These are phyloP conservation scores for Jordanella pulchra DNA, from an alignment of 2,797 vertebrate species.

Conservation along the genomic window DNA sequence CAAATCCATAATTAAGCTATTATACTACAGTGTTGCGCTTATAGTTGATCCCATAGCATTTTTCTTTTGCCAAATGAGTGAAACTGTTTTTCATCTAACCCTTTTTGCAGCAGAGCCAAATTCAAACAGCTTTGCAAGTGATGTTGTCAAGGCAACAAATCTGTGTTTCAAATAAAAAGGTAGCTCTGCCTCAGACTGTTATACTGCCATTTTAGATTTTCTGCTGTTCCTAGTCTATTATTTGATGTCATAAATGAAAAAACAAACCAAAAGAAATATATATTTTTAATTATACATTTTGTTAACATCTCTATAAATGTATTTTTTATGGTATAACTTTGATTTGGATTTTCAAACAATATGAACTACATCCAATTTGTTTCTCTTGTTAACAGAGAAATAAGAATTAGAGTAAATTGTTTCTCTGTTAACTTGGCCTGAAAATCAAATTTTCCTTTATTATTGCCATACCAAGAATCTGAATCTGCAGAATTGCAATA, in stretches of 20 bases:
- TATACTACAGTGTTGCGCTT: neutral
- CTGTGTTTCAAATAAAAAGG: conserved; percentile 12
- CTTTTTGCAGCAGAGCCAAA: conserved; percentile 12
- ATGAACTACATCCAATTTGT: neutral
- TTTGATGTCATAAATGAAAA: neutral
- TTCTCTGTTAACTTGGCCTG: neutral
- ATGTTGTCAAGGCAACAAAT: conserved; percentile 27
- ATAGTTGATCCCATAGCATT: neutral
- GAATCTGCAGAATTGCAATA: conserved; percentile 32
- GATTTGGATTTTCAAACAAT: neutral
- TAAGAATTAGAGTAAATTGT: neutral
- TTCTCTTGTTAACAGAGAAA: neutral
- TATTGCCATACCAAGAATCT: neutral
- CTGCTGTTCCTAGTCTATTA: neutral
- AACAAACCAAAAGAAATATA: neutral
- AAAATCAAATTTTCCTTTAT: neutral
- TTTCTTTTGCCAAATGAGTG: conserved; percentile 2
- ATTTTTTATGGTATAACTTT: neutral
- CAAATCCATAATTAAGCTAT: neutral
- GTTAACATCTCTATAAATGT: conserved; percentile 4
- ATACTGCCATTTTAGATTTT: conserved; percentile 1
- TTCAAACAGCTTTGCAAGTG: conserved; percentile 10
- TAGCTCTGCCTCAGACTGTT: conserved; percentile 12
- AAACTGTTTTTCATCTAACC: conserved; percentile 3
- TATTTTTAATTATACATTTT: too few relatives aligned